phyloP scores from a whole-genome alignment of 2,797 vertebrate genomes.

The Phyllotis vaccarum region DNA sequence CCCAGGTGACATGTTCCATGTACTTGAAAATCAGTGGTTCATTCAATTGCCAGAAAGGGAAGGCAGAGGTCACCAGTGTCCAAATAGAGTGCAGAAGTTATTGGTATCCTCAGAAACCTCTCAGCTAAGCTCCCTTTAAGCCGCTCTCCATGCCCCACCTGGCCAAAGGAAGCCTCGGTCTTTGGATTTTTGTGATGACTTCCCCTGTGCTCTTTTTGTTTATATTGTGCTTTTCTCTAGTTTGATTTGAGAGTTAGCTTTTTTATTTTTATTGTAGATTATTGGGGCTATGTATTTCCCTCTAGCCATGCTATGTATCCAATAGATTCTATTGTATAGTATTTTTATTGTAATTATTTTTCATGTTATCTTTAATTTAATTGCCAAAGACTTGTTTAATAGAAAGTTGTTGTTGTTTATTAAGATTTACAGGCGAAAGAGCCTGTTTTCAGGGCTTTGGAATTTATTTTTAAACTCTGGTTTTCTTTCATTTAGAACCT shows the following conservation, averaged over 20 bases:
- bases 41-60: not conserved
- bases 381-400: not conserved
- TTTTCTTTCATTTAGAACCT: conserved; percentile 28
- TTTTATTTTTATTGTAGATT: not conserved
- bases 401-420: not conserved
- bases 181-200: not conserved
- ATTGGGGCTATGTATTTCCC: not conserved
- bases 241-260: not conserved
- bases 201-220: not conserved
- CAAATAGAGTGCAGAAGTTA: not conserved
- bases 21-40: not conserved
- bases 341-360: conserved; percentile 13
- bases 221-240: not conserved
- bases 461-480: conserved; percentile 52
- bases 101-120: not conserved
- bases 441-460: not conserved
- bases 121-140: not conserved
- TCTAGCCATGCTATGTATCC: not conserved
- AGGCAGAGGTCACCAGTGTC: not conserved
- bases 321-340: not conserved
- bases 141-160: no score
- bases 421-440: not conserved
- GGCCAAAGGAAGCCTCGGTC: not conserved
- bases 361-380: not conserved
- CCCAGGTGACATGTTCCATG: not conserved